Evolutionary conservation across 1,140 invertebrate species (phyloP).

Genomic region (Sarcophaga bullata): DNA sequence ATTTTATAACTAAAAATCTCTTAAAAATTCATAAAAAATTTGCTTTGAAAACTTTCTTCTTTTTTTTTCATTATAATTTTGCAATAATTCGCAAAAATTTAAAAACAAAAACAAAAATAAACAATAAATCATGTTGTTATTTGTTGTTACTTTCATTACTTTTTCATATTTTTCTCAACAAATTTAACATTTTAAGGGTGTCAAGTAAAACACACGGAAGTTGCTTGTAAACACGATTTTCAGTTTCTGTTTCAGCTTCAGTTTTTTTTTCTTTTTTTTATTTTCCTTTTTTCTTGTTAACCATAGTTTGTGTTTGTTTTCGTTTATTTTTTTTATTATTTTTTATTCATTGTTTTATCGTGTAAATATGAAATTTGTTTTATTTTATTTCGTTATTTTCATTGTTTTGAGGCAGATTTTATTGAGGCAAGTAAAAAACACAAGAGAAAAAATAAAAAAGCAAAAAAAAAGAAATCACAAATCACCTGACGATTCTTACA

Average conservation of each 20-base stretch:
- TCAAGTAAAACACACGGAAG: constrained; percentile 8
- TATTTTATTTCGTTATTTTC: constrained; percentile 9
- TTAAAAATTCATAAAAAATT: no score
- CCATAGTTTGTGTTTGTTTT: not conserved
- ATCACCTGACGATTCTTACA: not conserved
- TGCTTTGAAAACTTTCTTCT: no score
- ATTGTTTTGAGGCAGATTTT: not conserved
- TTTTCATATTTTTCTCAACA: not conserved
- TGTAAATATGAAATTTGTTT: constrained; percentile 35
- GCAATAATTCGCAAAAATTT: no score
- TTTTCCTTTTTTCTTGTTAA: not conserved
- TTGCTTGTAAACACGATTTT: constrained; percentile 24
- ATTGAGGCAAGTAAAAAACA: not conserved
- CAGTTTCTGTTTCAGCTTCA: not conserved
- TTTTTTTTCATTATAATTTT: no score
- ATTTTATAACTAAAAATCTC: no score
- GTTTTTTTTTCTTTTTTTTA: not conserved
- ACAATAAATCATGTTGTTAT: not conserved
- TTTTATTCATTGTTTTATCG: constrained; percentile 29
- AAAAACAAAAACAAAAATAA: no score
- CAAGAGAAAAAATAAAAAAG: not conserved
- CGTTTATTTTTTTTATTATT: not conserved
- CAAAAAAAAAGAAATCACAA: no score
- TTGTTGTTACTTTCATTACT: not conserved
- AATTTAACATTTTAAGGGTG: not conserved